Percentiles rank a stretch among this genome's conserved stretches.
Conservation (phyloP, 2,113 vertebrate genomes). For the Tragulus kanchil region DNA sequence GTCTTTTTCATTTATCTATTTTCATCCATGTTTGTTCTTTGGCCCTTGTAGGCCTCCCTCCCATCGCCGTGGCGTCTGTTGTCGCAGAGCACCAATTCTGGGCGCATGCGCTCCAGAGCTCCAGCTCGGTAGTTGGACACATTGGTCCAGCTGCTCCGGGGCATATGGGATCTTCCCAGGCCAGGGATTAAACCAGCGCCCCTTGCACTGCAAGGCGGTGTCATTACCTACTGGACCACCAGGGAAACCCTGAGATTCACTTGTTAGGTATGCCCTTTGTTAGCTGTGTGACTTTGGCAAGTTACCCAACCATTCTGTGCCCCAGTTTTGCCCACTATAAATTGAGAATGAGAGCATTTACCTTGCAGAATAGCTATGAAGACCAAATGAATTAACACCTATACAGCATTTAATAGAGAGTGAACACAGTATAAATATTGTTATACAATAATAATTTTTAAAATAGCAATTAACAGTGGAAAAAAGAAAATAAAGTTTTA, state of each 20-base stretch:
- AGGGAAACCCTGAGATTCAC: not conserved
- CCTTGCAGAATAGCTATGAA: not conserved
- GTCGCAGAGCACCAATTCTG: too few relatives aligned
- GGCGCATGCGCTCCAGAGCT: too few relatives aligned
- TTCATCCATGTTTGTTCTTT: too few relatives aligned
- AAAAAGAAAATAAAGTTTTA: constrained; percentile 79
- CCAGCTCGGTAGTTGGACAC: too few relatives aligned
- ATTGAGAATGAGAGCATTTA: not conserved
- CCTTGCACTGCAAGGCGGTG: too few relatives aligned
- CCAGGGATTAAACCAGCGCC: too few relatives aligned
- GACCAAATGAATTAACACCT: not conserved
- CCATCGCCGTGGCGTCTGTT: too few relatives aligned
- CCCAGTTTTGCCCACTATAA: not conserved
- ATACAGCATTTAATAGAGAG: not conserved
- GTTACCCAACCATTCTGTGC: not conserved
- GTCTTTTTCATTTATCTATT: too few relatives aligned
- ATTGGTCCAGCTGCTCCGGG: too few relatives aligned
- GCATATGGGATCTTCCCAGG: too few relatives aligned
- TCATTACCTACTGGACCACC: too few relatives aligned
- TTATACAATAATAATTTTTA: not conserved
- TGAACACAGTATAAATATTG: not conserved
- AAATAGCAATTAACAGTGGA: constrained; percentile 76
- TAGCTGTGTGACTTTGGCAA: not conserved
- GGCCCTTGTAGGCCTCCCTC: too few relatives aligned
- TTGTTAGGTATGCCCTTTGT: not conserved